Evolutionary conservation across 2,888 invertebrate species (phyloP), one percentile per base, ranked within the genome.

Genomic region (Drosophila formosana): DNA sequence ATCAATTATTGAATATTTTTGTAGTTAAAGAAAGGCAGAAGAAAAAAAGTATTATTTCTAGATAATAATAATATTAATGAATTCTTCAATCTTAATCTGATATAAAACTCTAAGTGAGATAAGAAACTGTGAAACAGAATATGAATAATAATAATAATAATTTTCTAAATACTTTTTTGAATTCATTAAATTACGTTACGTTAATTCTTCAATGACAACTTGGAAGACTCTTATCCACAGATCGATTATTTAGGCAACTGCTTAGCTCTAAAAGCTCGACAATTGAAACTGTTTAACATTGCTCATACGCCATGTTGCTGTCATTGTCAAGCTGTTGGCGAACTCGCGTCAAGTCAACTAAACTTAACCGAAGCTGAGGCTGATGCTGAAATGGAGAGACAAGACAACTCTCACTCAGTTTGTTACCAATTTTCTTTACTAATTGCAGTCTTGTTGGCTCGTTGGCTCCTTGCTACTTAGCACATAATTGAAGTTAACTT

Each of bases 401-500:
- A 55, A 55, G 47, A 53, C 58, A 68, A 73, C 67, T 78, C 67
- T 74, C 67, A 74, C 74, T 67, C 50, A 47, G 25, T 57, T 70
- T 76, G 71, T 70, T 62, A 55, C 65, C 74, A 78, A 76, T 75
- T 72, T 72, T 75, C 64, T 37, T 23, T 32, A 66, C 73, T 79
- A 79, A 79, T 79, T 79, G 77, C 53, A 64, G 66, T 52, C 52
- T 43, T 49, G 60, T 65, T 61, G 70, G 45, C 47, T 51, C 50
- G 68, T 57, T 65, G 55, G 66, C 74, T 74, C 74, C 63, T 76
- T 73, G 80, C 87, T 84, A 82, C 82, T 87, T 87, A 87, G 77
- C 82, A 76, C 80, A 78, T 87, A 84, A 84, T 84, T 85, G 78
- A 82, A 70, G 74, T 72, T 70, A 76, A 80, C 74, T 78, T 71